phyloP scores from a whole-genome alignment of 1,140 invertebrate species.

The Zaprionus ornatus region DNA sequence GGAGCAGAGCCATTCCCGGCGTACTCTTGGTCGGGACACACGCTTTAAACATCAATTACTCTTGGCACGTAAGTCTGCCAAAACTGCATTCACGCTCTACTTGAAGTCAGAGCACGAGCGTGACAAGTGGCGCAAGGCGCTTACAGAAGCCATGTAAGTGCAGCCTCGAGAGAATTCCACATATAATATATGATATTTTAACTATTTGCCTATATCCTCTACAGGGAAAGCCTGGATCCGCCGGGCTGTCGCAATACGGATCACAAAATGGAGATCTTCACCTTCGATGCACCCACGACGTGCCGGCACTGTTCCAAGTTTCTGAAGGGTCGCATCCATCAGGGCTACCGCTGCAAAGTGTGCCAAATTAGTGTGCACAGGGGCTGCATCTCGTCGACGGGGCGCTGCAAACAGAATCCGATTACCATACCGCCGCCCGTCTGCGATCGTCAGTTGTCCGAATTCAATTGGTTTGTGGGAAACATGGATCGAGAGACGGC shows the following conservation, averaged over 20 bases:
- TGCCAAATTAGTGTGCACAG: constrained; percentile 91
- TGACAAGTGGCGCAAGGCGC: constrained; percentile 95
- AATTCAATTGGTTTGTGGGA: constrained; percentile 88
- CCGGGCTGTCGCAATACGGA: constrained; percentile 90
- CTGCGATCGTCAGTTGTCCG: constrained; percentile 80
- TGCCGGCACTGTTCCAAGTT: constrained; percentile 95
- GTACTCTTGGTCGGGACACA: constrained; percentile 87
- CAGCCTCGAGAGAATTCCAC: neutral
- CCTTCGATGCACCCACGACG: constrained; percentile 91
- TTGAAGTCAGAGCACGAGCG: constrained; percentile 95
- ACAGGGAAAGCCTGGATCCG: constrained; percentile 95
- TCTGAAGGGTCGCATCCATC: constrained; percentile 92
- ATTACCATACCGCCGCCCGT: constrained; percentile 85
- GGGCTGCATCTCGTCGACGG: constrained; percentile 90
- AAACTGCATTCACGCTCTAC: constrained; percentile 94
- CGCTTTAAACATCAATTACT: constrained; percentile 93
- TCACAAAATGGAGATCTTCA: constrained; percentile 94
- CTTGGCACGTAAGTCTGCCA: constrained; percentile 92
- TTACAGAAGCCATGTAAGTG: constrained; percentile 95
- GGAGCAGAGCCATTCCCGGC: constrained; percentile 89
- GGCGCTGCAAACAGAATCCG: constrained; percentile 87
- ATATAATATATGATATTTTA: neutral
- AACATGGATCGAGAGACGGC: constrained; percentile 94
- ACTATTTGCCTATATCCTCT: constrained; percentile 52
- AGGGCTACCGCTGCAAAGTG: constrained; percentile 91